Base-by-base conservation (phyloP, 2,113 vertebrate species). In the Donacobius atricapilla region DNA sequence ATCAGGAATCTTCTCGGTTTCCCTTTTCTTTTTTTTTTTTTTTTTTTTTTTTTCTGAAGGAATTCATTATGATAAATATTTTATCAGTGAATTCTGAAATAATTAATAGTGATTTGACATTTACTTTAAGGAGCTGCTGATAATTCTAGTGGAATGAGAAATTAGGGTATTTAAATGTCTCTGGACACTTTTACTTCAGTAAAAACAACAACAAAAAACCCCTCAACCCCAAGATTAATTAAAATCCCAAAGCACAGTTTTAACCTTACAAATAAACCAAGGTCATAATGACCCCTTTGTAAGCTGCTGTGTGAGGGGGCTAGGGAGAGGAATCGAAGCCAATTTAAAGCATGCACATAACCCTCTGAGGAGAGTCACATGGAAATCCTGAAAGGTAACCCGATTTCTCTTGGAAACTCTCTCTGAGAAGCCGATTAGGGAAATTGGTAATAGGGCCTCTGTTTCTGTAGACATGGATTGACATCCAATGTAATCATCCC, bases 71-170 rank as follows among this genome's bases (percentile, higher is more conserved):
- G 9, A 79, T 61, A 89, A 89, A 95, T 69, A 81, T 80, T 91
- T 96, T 87, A 97, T 87, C 72, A 79, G 51, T 78, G 87, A 87
- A 83, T 91, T 94, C 48, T 30, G 10, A 84, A 76, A 51, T 64
- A 91, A 89, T 91, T 87, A 95, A 64, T 31, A 81, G 54, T 42
- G 66, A 88, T 92, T 90, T 88, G 77, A 83, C 66, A 64, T 89
- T 77, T 93, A 57, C 35, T 83, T 92, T 83, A 84, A 87, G 70
- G 56, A 68, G 28, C 18, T 85, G 69, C 44, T 7, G 13, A 69
- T 90, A 84, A 87, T 82, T 92, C 73, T 60, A 79, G 90, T 81
- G 35, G 71, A 85, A 83, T 1, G 9, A 70, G 63, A 87, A 92
- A 90, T 78, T 54, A 89, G 45, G n/a, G 20, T 76, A 69, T 91